Base-by-base conservation (phyloP, 2,888 invertebrate species). In the Gortyna flavago region DNA sequence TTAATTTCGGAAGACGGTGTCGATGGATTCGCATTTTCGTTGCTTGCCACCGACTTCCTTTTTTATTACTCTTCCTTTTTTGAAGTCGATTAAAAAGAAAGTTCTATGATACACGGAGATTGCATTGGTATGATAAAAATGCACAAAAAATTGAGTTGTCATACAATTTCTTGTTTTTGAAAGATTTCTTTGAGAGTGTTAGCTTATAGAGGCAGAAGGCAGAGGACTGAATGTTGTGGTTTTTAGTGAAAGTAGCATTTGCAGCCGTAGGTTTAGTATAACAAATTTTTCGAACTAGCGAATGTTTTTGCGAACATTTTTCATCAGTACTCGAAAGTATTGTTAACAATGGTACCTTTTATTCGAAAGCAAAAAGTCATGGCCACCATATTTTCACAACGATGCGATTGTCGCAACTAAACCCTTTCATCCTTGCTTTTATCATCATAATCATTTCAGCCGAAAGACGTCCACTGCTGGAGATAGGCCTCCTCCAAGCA, bases 111-210 rank as follows among this genome's bases (percentile, higher is more conserved):
- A 35, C 6, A 18, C 32, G 4, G 2, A 61, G 1, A 62, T 72
- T 80, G n/a, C 32, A 25, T 41, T 25, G 13, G 0, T 79, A 59
- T 69, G 9, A 51, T 41, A 32, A 1, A 76, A 35, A 54, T 57
- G 21, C 25, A 21, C 57, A n/a, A n/a, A n/a, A n/a, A n/a, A n/a
- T 57, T 13, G 2, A 44, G 32, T 57, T 7, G 13, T 0, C 21
- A 59, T 16, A 44, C 2, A 13, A 59, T 11, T 59, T 48, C 59
- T 38, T 59, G 7, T 29, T 48, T 75, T 11, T 29, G 18, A 18
- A 75, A 8, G 32, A 29, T 21, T 44, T 7, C 18, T 16, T 77
- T n/a, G 5, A 18, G 9, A n/a, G 18, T 48, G 9, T 1, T 29
- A 48, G 32, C 8, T 38, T 70, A 64, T 32, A 32, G 3, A 18